Conservation (phyloP, 2,797 vertebrate genomes). For the Aulostomus chinensis region DNA sequence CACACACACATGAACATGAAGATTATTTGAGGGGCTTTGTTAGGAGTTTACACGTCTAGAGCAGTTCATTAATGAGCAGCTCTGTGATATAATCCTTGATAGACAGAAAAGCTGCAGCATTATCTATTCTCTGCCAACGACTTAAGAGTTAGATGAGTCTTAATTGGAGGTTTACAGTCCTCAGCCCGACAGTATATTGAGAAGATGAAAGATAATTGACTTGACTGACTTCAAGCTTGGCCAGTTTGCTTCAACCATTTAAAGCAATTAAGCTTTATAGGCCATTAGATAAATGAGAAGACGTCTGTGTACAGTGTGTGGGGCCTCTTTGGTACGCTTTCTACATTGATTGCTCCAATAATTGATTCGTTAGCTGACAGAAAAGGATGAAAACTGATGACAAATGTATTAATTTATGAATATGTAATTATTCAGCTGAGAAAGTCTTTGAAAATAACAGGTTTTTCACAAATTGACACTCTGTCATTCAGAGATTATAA, state of each 20-base stretch:
- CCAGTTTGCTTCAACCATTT: constrained; percentile 45
- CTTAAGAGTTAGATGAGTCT: constrained; percentile 25
- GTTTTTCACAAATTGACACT: no score
- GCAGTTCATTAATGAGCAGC: constrained; percentile 12
- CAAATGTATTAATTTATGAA: no score
- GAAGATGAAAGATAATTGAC: constrained; percentile 34
- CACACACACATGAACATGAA: no score
- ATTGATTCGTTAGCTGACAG: no score
- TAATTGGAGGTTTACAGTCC: constrained; percentile 50
- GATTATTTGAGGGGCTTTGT: no score
- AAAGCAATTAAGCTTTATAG: constrained; percentile 46
- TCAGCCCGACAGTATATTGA: constrained; percentile 11
- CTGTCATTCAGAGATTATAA: no score
- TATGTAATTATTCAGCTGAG: no score
- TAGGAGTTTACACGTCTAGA: no score
- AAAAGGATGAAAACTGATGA: no score
- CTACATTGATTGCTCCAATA: no score
- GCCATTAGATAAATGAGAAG: constrained; percentile 17
- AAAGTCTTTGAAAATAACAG: no score
- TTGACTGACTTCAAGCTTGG: constrained; percentile 36
- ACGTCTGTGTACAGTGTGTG: constrained; percentile 2
- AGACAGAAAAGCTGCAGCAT: constrained; percentile 19
- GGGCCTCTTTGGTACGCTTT: not conserved
- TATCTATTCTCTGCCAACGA: constrained; percentile 36
- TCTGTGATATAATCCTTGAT: constrained; percentile 7